Percentiles rank a stretch among this genome's conserved stretches.
Conservation (phyloP, 2,113 vertebrate genomes). For the Variabilichromis moorii region DNA sequence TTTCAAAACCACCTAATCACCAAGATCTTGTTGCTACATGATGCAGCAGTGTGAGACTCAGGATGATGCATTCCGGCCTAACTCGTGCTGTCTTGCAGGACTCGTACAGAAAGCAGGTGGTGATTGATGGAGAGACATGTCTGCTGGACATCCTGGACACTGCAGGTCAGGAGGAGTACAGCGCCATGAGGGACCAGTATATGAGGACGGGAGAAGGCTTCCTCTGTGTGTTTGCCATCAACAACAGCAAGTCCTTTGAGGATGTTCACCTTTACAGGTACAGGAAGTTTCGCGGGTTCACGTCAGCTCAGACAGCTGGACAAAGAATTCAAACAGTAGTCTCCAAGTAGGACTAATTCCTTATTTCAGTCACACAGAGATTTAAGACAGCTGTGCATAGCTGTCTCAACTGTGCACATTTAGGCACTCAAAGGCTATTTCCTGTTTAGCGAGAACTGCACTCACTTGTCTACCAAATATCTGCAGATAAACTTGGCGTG, state of each 20-base stretch:
- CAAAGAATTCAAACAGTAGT: neutral
- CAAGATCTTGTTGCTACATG: neutral
- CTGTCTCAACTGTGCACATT: neutral
- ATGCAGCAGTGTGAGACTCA: neutral
- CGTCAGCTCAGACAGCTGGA: neutral
- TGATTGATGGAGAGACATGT: conserved; percentile 76
- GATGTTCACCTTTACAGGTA: conserved; percentile 83
- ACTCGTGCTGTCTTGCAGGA: conserved; percentile 40
- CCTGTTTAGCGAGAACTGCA: neutral
- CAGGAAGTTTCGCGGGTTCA: neutral
- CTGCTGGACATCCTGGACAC: conserved; percentile 77
- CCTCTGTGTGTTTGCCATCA: conserved; percentile 84
- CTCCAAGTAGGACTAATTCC: neutral
- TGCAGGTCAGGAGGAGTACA: conserved; percentile 78
- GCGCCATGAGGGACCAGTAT: conserved; percentile 84
- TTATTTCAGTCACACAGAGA: neutral
- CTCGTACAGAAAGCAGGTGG: conserved; percentile 76
- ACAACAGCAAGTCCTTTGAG: conserved; percentile 81
- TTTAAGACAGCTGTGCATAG: neutral
- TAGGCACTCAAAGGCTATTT: neutral
- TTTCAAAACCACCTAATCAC: neutral
- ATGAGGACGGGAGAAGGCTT: conserved; percentile 84
- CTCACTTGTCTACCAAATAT: neutral
- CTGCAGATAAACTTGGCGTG: neutral
- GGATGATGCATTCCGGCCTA: neutral